Percentiles rank a stretch among this genome's conserved stretches.
Evolutionary conservation across 2,888 invertebrate genomes (phyloP).

Genomic region (Drosophila helvetica): DNA sequence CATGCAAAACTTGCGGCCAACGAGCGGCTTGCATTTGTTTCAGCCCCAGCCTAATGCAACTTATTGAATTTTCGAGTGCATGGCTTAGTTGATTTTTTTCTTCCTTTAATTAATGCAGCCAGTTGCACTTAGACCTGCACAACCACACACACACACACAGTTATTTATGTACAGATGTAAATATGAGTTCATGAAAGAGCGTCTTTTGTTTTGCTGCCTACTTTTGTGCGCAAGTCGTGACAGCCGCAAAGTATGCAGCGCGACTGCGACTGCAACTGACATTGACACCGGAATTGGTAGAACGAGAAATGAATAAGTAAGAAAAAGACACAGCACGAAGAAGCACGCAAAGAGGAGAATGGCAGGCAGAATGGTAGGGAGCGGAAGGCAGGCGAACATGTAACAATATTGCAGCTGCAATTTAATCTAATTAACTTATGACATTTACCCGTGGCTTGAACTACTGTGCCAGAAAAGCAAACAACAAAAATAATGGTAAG

Average conservation of each 20-base stretch:
- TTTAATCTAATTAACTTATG: conserved; percentile 78
- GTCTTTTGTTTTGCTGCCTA: conserved; percentile 51
- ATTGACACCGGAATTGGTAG: conserved; percentile 63
- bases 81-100: conserved; percentile 44
- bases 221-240: conserved; percentile 57
- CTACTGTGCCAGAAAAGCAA: conserved; percentile 71
- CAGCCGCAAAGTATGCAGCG: conserved; percentile 70
- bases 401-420: conserved; percentile 44
- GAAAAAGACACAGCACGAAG: conserved; percentile 15
- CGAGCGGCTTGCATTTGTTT: conserved; percentile 25
- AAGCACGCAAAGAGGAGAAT: background rate
- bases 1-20: conserved; percentile 48
- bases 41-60: conserved; percentile 43
- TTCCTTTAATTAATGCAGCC: conserved; percentile 66
- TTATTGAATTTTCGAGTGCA: conserved; percentile 69
- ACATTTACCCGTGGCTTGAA: conserved; percentile 65
- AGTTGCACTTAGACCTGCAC: conserved; percentile 32
- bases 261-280: conserved; percentile 79
- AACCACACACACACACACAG: background rate
- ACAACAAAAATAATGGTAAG: conserved; percentile 8
- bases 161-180: background rate
- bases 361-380: background rate
- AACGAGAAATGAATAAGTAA: conserved; percentile 42
- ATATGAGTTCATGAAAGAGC: conserved; percentile 6
- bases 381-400: conserved; percentile 34